Conservation (phyloP, 2,797 vertebrate genomes). For the Sitta carolinensis region DNA sequence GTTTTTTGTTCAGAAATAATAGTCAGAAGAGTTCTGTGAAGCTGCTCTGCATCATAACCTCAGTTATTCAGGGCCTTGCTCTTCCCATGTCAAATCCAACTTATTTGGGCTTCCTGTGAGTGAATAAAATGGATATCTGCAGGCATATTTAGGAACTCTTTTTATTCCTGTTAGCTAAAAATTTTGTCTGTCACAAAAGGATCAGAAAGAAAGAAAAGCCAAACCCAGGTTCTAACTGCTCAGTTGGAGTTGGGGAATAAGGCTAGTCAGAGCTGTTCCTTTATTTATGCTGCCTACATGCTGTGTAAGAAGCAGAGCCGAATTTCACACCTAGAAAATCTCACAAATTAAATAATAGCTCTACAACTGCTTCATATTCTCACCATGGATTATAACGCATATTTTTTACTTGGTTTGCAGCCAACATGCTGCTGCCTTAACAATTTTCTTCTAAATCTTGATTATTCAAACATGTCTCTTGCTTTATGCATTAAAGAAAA, state of each 20-base stretch:
- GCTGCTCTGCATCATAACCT: neutral
- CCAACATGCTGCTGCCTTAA: conserved; percentile 39
- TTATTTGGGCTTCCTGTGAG: neutral
- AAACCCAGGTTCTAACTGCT: neutral
- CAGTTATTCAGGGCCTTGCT: neutral
- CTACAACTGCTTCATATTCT: conserved; percentile 23
- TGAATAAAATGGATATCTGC: neutral
- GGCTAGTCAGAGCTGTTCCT: neutral
- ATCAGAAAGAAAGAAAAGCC: neutral
- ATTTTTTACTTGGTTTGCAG: conserved; percentile 23
- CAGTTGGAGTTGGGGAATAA: neutral
- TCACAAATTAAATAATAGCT: neutral
- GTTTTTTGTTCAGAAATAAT: neutral
- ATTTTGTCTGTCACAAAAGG: conserved; percentile 7
- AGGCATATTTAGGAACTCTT: neutral
- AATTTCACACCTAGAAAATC: conserved; percentile 41
- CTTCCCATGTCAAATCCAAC: neutral
- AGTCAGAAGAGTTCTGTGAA: neutral
- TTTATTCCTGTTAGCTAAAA: neutral
- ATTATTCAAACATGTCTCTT: conserved; percentile 7
- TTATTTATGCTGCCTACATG: conserved; percentile 25
- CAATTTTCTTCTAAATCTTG: conserved; percentile 16
- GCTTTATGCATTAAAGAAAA: neutral
- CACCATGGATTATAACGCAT: neutral
- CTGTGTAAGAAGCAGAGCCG: conserved; percentile 32